Percentiles rank a stretch among this genome's conserved stretches.
Conservation (phyloP, 2,888 invertebrate genomes). For the Rotaria magnacalcarata region DNA sequence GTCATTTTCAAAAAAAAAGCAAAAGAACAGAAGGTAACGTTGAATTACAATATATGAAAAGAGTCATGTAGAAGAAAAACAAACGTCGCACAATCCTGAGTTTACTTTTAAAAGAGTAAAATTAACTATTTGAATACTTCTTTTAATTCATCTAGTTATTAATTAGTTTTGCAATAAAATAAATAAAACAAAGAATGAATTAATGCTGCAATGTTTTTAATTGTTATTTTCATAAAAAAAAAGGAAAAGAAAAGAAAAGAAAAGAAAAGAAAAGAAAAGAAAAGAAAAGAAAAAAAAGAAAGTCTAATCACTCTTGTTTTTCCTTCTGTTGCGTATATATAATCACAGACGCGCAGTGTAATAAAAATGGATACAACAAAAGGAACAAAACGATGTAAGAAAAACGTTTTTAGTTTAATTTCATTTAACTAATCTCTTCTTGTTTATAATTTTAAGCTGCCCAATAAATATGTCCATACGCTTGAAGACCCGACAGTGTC, state of each 20-base stretch:
- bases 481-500: conserved; percentile 48
- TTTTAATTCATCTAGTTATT: background rate
- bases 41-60: background rate
- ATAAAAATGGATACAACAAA: background rate
- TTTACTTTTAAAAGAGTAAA: background rate
- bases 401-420: background rate
- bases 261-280: too few relatives aligned
- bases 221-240: background rate
- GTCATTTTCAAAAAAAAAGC: too few relatives aligned
- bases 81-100: background rate
- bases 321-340: background rate
- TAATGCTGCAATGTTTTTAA: background rate
- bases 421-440: background rate
- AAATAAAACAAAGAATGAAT: background rate
- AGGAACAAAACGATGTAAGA: background rate
- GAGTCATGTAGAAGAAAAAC: background rate
- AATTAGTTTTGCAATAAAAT: background rate
- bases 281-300: background rate
- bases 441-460: background rate
- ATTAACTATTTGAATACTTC: background rate
- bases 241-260: too few relatives aligned
- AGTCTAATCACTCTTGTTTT: background rate
- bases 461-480: conserved; percentile 47
- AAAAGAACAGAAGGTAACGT: background rate
- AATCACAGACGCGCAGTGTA: background rate